A percentile compares a stretch with the other conserved stretches of the same genome.
Evolutionary conservation across 2,797 vertebrate species (phyloP).

Genomic region (Naso thynnoides): DNA sequence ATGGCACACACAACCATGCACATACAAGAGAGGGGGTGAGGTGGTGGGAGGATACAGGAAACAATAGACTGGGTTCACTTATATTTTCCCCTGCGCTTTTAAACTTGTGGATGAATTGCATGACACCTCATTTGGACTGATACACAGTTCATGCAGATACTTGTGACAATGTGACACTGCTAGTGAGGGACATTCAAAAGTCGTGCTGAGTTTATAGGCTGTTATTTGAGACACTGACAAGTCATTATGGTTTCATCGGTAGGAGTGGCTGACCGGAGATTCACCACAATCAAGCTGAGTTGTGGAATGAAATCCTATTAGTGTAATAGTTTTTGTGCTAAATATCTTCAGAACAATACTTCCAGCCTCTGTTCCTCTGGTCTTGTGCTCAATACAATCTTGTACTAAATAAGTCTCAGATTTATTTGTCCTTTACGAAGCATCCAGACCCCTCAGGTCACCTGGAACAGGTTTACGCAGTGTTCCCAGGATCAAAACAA

Average conservation of each 20-base stretch:
- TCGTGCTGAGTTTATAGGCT: slow-evolving; percentile 13
- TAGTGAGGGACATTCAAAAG: slow-evolving; percentile 40
- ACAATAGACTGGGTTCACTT: slow-evolving; percentile 16
- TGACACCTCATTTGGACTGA: slow-evolving; percentile 11
- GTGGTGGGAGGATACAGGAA: slow-evolving; percentile 20
- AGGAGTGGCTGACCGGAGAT: not conserved
- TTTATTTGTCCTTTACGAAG: too few relatives aligned
- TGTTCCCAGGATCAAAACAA: too few relatives aligned
- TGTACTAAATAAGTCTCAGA: too few relatives aligned
- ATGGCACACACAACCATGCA: slow-evolving; percentile 62
- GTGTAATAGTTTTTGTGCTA: not conserved
- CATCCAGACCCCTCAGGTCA: too few relatives aligned
- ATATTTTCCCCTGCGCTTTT: slow-evolving; percentile 2
- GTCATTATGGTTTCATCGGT: not conserved
- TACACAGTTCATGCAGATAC: slow-evolving; percentile 34
- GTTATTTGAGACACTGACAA: too few relatives aligned
- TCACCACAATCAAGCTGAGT: not conserved
- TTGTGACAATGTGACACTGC: slow-evolving; percentile 15
- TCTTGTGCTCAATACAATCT: slow-evolving; percentile 7
- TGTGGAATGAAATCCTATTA: not conserved
- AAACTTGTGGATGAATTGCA: slow-evolving; percentile 2
- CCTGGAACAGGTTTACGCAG: too few relatives aligned
- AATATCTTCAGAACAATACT: slow-evolving; percentile 4
- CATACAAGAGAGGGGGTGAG: slow-evolving; percentile 28
- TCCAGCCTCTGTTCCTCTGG: not conserved